A percentile compares a stretch with the other conserved stretches of the same genome.
Conservation (phyloP, 1,140 invertebrate genomes). For the Bombus affinis region DNA sequence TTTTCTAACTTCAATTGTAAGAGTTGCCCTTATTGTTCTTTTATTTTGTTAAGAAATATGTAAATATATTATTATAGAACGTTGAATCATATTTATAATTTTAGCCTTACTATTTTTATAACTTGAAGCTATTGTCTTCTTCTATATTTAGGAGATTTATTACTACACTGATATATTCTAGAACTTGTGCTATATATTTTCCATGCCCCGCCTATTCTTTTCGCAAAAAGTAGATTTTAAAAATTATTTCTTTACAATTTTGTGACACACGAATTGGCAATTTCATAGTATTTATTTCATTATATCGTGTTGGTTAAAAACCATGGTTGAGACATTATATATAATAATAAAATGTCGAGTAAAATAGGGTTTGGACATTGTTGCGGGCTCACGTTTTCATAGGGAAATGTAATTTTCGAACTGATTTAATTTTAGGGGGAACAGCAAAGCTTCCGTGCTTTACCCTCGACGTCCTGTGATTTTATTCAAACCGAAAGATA, state of each 20-base stretch:
- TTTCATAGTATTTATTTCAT: not conserved
- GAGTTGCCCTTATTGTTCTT: too few relatives aligned
- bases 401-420: not conserved
- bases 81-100: too few relatives aligned
- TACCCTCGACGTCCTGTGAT: not conserved
- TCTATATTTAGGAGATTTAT: too few relatives aligned
- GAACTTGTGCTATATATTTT: too few relatives aligned
- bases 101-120: too few relatives aligned
- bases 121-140: too few relatives aligned
- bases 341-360: not conserved
- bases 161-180: too few relatives aligned
- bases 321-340: not conserved
- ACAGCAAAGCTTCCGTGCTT: not conserved
- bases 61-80: too few relatives aligned
- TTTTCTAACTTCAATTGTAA: too few relatives aligned
- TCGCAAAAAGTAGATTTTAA: too few relatives aligned
- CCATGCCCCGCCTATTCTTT: too few relatives aligned
- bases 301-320: not conserved
- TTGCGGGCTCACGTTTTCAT: not conserved
- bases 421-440: not conserved
- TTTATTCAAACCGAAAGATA: slow-evolving; percentile 15
- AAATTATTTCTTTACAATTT: not conserved
- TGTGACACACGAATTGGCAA: not conserved
- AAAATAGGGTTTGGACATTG: not conserved
- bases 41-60: too few relatives aligned